These are phyloP conservation scores for Agriotes lineatus DNA, from an alignment of 2,888 invertebrate species.

Conservation along the genomic window DNA sequence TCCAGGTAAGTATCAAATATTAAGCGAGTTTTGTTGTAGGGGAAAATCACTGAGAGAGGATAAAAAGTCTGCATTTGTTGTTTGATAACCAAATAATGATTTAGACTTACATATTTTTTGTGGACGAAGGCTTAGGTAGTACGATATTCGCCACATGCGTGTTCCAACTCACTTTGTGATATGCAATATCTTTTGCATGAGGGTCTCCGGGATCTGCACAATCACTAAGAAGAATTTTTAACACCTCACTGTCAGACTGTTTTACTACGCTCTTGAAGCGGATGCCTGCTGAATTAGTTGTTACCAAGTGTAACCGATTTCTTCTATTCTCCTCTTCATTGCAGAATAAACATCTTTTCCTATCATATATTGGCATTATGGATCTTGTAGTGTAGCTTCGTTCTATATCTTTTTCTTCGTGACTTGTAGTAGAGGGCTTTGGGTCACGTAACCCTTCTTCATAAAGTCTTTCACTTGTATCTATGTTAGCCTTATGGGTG, in stretches of 20 bases:
- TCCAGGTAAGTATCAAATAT: too few species aligned
- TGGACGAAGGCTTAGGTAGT: neutral
- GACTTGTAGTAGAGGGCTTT: neutral
- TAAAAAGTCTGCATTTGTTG: neutral
- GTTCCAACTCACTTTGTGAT: constrained; percentile 1
- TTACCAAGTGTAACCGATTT: too few species aligned
- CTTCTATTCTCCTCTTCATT: too few species aligned
- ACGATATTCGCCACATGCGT: neutral
- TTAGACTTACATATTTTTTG: neutral
- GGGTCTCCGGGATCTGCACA: neutral
- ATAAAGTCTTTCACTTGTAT: neutral
- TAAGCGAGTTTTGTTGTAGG: neutral
- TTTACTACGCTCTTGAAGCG: too few species aligned
- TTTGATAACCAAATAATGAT: neutral
- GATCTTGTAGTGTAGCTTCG: too few species aligned
- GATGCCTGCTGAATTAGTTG: too few species aligned
- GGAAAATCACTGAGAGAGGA: neutral
- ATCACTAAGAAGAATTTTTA: neutral
- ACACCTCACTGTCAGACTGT: neutral
- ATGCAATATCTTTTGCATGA: too few species aligned
- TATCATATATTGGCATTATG: neutral
- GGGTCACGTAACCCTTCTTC: too few species aligned
- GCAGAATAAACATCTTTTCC: neutral
- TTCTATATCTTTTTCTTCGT: neutral
- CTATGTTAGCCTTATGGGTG: constrained; percentile 11